phyloP scores from a whole-genome alignment of 2,888 invertebrate genomes.

The Perizoma affinitatum region DNA sequence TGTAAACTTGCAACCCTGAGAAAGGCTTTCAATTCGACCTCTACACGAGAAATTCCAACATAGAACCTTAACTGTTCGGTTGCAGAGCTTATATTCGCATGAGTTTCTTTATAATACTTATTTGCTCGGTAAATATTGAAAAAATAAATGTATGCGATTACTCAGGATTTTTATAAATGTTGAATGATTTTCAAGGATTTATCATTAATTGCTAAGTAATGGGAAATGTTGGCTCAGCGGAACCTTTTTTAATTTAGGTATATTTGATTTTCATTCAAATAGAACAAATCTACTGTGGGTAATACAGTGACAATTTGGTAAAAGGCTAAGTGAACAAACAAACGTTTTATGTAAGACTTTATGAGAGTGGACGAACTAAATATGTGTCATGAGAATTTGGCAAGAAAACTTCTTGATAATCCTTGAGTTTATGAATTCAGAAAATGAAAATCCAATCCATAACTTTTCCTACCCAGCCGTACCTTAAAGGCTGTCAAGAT shows the following conservation, averaged over 20 bases:
- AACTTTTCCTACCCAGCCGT: conserved; percentile 2
- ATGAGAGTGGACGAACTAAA: too few relatives aligned
- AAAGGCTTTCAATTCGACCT: conserved; percentile 34
- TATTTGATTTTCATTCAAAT: conserved; percentile 1
- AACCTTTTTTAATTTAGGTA: neutral
- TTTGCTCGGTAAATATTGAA: conserved; percentile 44
- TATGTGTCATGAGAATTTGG: too few relatives aligned
- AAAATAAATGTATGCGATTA: conserved; percentile 50
- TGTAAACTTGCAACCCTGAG: conserved; percentile 36
- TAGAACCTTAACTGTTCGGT: conserved; percentile 7
- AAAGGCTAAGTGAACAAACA: too few relatives aligned
- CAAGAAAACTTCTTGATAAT: too few relatives aligned
- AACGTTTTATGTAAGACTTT: too few relatives aligned
- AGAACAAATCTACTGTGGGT: too few relatives aligned
- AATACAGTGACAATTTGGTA: too few relatives aligned
- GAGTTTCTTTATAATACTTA: conserved; percentile 14
- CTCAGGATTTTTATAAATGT: conserved; percentile 47
- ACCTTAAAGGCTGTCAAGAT: conserved; percentile 9
- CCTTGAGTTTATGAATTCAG: neutral
- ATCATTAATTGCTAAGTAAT: conserved; percentile 30
- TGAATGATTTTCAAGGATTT: conserved; percentile 45
- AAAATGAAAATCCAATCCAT: neutral
- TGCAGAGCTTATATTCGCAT: conserved; percentile 5
- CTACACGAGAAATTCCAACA: neutral
- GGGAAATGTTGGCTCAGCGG: conserved; percentile 2